These are phyloP conservation scores for Himalopsyche tibetana DNA, from an alignment of 2,888 invertebrate species.

Conservation along the genomic window DNA sequence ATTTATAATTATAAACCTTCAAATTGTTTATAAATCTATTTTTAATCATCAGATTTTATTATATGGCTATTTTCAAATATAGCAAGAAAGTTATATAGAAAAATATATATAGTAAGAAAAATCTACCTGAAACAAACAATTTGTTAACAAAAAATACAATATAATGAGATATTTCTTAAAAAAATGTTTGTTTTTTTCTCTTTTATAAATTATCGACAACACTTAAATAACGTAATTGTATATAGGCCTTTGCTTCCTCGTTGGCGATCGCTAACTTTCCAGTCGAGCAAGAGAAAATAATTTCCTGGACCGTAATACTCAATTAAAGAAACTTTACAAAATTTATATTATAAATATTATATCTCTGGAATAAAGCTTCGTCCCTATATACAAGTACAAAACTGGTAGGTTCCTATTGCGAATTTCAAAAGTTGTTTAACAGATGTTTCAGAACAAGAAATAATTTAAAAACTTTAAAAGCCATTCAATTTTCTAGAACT, in stretches of 20 bases:
- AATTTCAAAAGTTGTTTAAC: constrained; percentile 30
- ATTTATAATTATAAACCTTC: too few relatives aligned
- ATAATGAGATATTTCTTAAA: too few relatives aligned
- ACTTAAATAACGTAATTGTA: neutral
- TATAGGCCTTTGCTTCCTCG: neutral
- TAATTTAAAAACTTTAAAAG: constrained; percentile 30
- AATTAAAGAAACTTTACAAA: constrained; percentile 23
- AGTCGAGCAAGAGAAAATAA: neutral
- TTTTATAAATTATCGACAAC: too few relatives aligned
- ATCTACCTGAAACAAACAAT: too few relatives aligned
- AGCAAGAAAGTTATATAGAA: too few relatives aligned
- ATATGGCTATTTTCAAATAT: too few relatives aligned
- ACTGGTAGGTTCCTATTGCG: neutral
- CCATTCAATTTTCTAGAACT: constrained; percentile 31
- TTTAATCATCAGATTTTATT: too few relatives aligned
- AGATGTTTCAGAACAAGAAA: constrained; percentile 31
- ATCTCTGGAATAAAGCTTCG: neutral
- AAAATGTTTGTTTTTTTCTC: too few relatives aligned
- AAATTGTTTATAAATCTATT: too few relatives aligned
- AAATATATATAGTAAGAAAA: too few relatives aligned
- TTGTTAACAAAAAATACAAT: too few relatives aligned
- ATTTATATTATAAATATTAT: constrained; percentile 23
- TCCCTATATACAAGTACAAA: constrained; percentile 11
- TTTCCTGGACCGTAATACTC: constrained; percentile 30
- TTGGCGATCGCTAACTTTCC: neutral